Evolutionary conservation across 2,797 vertebrate species (phyloP).

Genomic region (Tokudaia tokunoshimensis): DNA sequence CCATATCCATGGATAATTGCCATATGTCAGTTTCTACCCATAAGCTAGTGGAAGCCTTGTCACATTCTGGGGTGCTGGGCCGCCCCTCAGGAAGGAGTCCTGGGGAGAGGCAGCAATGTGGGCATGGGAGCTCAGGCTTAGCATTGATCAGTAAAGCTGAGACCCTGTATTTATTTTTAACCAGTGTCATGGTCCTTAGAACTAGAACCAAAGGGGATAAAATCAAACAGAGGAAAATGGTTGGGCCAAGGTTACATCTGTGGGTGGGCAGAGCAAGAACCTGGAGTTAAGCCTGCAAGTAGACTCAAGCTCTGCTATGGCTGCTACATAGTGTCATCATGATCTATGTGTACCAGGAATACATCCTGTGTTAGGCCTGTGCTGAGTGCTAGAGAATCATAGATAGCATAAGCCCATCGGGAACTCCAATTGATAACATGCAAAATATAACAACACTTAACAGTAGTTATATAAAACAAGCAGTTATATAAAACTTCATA

Average conservation of each 20-base stretch:
- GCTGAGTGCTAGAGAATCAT: background rate
- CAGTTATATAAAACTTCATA: background rate
- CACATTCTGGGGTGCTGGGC: background rate
- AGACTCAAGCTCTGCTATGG: background rate
- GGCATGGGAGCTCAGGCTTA: background rate
- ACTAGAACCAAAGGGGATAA: background rate
- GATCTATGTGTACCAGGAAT: background rate
- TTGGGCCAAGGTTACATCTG: background rate
- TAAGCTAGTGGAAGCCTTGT: background rate
- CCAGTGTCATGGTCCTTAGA: background rate
- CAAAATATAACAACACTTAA: background rate
- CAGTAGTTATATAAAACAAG: background rate
- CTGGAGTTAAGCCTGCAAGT: background rate
- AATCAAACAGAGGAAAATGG: background rate
- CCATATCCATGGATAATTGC: slow-evolving; percentile 84
- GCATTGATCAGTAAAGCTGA: background rate
- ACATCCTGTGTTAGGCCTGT: background rate
- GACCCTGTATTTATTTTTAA: background rate
- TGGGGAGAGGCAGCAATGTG: background rate
- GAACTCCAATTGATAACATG: background rate
- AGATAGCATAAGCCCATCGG: background rate
- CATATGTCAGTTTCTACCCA: slow-evolving; percentile 82
- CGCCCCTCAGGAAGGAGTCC: background rate
- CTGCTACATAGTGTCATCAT: background rate
- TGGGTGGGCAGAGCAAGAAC: background rate